Conservation (phyloP, 2,888 invertebrate genomes). For the Cheilosia soror region DNA sequence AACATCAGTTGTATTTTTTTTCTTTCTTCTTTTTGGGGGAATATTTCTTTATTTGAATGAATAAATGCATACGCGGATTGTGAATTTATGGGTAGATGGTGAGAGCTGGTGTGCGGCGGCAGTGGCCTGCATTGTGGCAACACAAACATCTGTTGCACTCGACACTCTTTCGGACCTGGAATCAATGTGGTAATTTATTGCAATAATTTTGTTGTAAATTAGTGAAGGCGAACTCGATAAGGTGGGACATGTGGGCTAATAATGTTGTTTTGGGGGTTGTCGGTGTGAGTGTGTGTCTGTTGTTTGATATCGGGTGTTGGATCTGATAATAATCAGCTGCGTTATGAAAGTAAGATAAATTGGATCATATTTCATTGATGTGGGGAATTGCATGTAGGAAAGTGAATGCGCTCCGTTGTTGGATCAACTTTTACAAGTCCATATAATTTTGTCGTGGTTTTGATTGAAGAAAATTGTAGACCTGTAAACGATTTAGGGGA, state of each 20-base stretch:
- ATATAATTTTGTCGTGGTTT: neutral
- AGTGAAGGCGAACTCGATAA: slow-evolving; percentile 65
- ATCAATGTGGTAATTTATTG: slow-evolving; percentile 73
- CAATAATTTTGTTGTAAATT: slow-evolving; percentile 73
- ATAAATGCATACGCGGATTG: slow-evolving; percentile 63
- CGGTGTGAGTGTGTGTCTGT: slow-evolving; percentile 5
- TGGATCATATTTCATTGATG: slow-evolving; percentile 23
- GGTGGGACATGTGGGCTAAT: slow-evolving; percentile 67
- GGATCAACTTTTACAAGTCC: neutral
- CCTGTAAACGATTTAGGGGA: neutral
- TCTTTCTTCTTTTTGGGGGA: slow-evolving; percentile 10
- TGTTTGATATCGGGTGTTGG: slow-evolving; percentile 4
- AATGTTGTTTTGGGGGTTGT: slow-evolving; percentile 45
- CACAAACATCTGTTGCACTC: slow-evolving; percentile 64
- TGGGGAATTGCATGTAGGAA: slow-evolving; percentile 15
- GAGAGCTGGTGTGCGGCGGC: slow-evolving; percentile 12
- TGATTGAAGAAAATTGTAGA: neutral
- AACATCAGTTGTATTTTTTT: slow-evolving; percentile 13
- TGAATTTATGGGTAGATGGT: slow-evolving; percentile 53
- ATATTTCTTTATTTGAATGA: slow-evolving; percentile 63
- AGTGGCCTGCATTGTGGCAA: slow-evolving; percentile 38
- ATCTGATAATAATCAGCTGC: slow-evolving; percentile 39
- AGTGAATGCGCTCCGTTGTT: slow-evolving; percentile 5
- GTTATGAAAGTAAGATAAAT: slow-evolving; percentile 57
- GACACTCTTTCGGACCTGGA: slow-evolving; percentile 34